Evolutionary conservation across 23 tunicate genomes (phyloP), one percentile per base, ranked within the genome.

Genomic region (Trididemnum miniatum): DNA sequence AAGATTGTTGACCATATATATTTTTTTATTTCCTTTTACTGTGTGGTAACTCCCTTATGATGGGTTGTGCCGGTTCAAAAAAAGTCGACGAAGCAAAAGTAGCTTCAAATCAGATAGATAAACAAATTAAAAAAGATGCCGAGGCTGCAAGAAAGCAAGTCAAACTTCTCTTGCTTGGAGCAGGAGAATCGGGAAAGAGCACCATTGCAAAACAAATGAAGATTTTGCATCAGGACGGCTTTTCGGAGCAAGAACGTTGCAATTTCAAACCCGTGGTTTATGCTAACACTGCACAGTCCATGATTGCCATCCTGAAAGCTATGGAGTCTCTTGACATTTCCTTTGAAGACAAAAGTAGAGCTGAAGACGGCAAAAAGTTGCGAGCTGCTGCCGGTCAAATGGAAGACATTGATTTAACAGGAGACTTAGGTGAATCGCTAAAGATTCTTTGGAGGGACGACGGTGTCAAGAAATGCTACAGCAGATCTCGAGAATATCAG

Each of bases 141-240:
- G 86, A 84, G 15, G 80, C 91, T 24, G 77, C 95, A 1, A 71
- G 89, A 35, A 95, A 95, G 67, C 77, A 80, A 30, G 95, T 95
- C 0, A 95, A 89, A 49, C 84, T 95, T 40, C 82, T 95, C 20
- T 82, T 95, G 2, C 91, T 95, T 15, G 98, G 98, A 0, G 95
- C 98, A 7, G 98, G 95, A 37, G 98, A 95, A 67, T 95, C 98
- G 0, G 98, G 98, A 18, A 95, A 95, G 49, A 85, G 91, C 50
- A 95, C 98, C 25, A 89, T 95, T 82, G 95, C 95, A 44, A 95
- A 95, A 38, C 98, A 95, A 69, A 80, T 95, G 88, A 82, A 87
- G 76, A 95, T 95, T 79, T 85, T 95, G 28, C 96, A 95, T 37
- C 86, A 86, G 51, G 89, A 90, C 35, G 99, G 99, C 9, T 95